Conservation (phyloP, 2,113 vertebrate genomes). For the Pachypanchax playfairii region DNA sequence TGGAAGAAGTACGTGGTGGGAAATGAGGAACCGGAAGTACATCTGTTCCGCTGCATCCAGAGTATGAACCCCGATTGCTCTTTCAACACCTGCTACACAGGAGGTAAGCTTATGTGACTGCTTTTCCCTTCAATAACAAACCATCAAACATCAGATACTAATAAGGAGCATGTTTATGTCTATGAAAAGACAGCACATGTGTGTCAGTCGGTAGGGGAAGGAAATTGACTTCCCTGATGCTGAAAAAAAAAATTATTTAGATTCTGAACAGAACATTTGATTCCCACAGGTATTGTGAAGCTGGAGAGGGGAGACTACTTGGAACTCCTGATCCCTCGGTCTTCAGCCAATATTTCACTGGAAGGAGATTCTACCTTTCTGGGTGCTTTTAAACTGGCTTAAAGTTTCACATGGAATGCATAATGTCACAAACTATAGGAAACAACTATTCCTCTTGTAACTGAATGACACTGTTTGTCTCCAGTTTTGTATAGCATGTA, state of each 20-base stretch:
- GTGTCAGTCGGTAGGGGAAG: too few species aligned
- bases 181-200: background rate
- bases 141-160: slow-evolving; percentile 17
- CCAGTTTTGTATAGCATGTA: background rate
- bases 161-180: background rate
- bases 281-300: slow-evolving; percentile 87
- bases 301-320: slow-evolving; percentile 91
- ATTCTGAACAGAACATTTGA: slow-evolving; percentile 17
- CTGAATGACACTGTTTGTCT: slow-evolving; percentile 7
- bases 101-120: slow-evolving; percentile 81
- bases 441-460: slow-evolving; percentile 9
- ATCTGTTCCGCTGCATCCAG: slow-evolving; percentile 92
- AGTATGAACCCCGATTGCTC: slow-evolving; percentile 86
- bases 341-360: slow-evolving; percentile 85
- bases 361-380: slow-evolving; percentile 93
- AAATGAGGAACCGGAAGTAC: slow-evolving; percentile 86
- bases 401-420: slow-evolving; percentile 63
- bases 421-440: slow-evolving; percentile 15
- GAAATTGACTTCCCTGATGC: too few species aligned
- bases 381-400: slow-evolving; percentile 89
- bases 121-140: slow-evolving; percentile 6
- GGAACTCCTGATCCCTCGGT: slow-evolving; percentile 89
- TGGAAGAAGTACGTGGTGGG: slow-evolving; percentile 89
- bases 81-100: slow-evolving; percentile 96
- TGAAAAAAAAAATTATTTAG: background rate